Evolutionary conservation across 2,113 vertebrate genomes (phyloP).

Genomic region (Nesoenas mayeri): DNA sequence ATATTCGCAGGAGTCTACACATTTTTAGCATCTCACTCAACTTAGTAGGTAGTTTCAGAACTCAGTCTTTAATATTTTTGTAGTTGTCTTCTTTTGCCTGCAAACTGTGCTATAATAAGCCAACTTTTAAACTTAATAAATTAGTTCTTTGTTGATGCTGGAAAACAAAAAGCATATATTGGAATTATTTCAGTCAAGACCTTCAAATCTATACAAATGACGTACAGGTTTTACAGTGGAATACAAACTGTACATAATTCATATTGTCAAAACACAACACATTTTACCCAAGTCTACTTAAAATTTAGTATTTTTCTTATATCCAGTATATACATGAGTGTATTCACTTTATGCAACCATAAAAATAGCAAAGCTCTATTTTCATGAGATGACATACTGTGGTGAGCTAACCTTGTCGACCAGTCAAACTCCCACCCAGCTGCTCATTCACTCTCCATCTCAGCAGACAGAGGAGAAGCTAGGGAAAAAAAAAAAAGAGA

Average conservation of each 20-base stretch:
- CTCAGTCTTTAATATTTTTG: slow-evolving; percentile 65
- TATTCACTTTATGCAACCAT: neutral
- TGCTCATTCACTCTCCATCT: neutral
- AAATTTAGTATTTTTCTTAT: neutral
- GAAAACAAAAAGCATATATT: slow-evolving; percentile 33
- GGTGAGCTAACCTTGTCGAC: accelerated
- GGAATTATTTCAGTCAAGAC: neutral
- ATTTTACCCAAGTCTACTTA: neutral
- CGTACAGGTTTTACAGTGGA: neutral
- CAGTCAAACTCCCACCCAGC: neutral
- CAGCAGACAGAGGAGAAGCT: neutral
- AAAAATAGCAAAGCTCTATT: neutral
- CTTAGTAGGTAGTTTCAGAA: slow-evolving; percentile 60
- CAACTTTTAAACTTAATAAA: slow-evolving; percentile 37
- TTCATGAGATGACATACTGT: neutral
- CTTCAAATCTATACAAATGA: neutral
- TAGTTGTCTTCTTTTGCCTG: slow-evolving; percentile 41
- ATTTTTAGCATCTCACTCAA: slow-evolving; percentile 51
- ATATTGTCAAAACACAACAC: neutral
- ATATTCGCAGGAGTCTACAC: slow-evolving; percentile 1
- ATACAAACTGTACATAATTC: neutral
- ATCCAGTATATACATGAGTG: neutral
- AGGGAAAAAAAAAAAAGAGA: neutral
- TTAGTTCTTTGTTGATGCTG: slow-evolving; percentile 37
- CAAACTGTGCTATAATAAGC: slow-evolving; percentile 39